Percentiles rank a stretch among this genome's conserved stretches.
Conservation (phyloP, 2,113 vertebrate species). For the Corythornis vintsioides region DNA sequence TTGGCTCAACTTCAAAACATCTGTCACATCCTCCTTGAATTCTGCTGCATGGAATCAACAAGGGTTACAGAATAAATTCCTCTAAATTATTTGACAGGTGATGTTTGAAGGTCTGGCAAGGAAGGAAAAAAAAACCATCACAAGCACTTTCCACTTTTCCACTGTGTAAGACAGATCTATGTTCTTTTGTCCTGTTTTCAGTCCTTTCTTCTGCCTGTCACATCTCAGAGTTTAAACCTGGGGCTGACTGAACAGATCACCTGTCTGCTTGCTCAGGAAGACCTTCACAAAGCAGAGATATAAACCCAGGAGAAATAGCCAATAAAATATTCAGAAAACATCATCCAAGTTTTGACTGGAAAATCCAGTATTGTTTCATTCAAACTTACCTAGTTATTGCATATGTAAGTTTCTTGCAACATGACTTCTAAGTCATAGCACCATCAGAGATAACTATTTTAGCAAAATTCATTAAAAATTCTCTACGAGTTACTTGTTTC, state of each 20-base stretch:
- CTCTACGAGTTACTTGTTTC: not conserved
- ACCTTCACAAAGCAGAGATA: not conserved
- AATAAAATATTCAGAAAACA: not conserved
- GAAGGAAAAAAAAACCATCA: not conserved
- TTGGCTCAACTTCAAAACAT: not conserved
- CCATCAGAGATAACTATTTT: not conserved
- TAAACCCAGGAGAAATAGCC: not conserved
- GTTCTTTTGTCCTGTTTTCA: slow-evolving; percentile 15
- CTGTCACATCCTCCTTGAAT: slow-evolving; percentile 5
- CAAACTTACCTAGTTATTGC: not conserved
- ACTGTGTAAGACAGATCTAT: not conserved
- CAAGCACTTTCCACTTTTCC: not conserved
- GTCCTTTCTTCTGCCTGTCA: not conserved
- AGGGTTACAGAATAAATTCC: not conserved
- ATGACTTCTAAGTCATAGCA: not conserved
- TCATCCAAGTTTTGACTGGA: not conserved
- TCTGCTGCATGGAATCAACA: rapidly evolving
- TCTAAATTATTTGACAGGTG: slow-evolving; percentile 2
- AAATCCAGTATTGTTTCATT: not conserved
- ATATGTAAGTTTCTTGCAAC: not conserved
- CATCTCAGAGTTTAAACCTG: not conserved
- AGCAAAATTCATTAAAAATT: not conserved
- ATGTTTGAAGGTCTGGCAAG: not conserved
- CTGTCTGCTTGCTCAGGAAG: not conserved
- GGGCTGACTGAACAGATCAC: not conserved